These are phyloP conservation scores for Brevipalpus yothersi DNA, from an alignment of 1,140 invertebrate genomes.

Conservation along the genomic window DNA sequence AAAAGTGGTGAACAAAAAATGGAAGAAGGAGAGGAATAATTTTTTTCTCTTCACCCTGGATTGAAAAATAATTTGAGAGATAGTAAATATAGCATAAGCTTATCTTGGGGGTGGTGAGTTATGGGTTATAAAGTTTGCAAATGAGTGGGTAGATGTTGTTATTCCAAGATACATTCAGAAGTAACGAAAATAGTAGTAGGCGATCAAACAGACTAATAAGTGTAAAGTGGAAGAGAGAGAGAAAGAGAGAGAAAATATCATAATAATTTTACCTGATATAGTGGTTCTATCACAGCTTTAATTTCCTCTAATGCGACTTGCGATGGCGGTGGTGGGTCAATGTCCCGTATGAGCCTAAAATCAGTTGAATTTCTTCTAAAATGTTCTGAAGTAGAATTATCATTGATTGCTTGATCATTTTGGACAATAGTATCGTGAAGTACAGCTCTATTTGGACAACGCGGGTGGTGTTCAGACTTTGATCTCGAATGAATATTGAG, in stretches of 20 bases:
- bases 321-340: conserved; percentile 45
- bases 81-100: too few relatives aligned
- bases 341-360: neutral
- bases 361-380: neutral
- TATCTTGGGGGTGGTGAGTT: too few relatives aligned
- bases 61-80: too few relatives aligned
- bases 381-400: neutral
- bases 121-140: too few relatives aligned
- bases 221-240: neutral
- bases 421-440: neutral
- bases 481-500: neutral
- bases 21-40: too few relatives aligned
- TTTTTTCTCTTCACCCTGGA: too few relatives aligned
- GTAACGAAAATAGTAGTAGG: too few relatives aligned
- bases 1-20: too few relatives aligned
- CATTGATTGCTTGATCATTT: neutral
- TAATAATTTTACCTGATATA: conserved; percentile 44
- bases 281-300: conserved; percentile 59
- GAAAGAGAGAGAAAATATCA: neutral
- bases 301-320: conserved; percentile 65
- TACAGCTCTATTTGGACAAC: neutral
- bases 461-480: neutral
- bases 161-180: too few relatives aligned
- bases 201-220: neutral
- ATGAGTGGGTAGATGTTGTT: too few relatives aligned